These are phyloP conservation scores for Scophthalmus maximus DNA, from an alignment of 2,113 vertebrate genomes.

Conservation along the genomic window DNA sequence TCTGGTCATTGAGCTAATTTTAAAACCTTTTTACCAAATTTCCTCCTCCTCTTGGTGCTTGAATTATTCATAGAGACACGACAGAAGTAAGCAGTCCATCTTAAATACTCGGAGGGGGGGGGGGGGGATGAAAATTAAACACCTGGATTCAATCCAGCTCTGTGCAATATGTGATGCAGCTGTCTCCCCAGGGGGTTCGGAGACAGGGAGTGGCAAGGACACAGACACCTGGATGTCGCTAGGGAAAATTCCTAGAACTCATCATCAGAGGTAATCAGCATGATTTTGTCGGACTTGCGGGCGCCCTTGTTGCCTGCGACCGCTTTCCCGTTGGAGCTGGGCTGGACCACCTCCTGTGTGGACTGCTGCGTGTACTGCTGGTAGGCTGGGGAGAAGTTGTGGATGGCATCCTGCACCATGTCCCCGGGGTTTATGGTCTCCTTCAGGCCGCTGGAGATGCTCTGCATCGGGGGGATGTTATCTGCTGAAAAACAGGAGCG, in stretches of 20 bases:
- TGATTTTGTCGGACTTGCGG: conserved; percentile 90
- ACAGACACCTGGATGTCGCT: conserved; percentile 46
- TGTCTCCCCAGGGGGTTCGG: conserved; percentile 40
- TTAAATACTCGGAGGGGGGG: no score
- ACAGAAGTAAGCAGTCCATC: conserved; percentile 35
- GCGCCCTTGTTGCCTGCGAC: conserved; percentile 61
- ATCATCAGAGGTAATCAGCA: conserved; percentile 91
- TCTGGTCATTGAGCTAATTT: conserved; percentile 22
- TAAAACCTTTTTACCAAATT: conserved; percentile 6
- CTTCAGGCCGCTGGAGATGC: conserved; percentile 94
- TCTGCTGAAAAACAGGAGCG: conserved; percentile 73
- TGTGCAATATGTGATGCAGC: conserved; percentile 21
- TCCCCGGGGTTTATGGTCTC: conserved; percentile 94
- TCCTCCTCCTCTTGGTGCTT: conserved; percentile 17
- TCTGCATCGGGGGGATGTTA: conserved; percentile 90
- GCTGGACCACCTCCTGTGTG: conserved; percentile 87
- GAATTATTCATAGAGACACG: conserved; percentile 46
- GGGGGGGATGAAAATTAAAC: conserved; percentile 45
- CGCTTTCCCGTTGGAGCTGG: conserved; percentile 78
- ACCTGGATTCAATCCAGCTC: conserved; percentile 55
- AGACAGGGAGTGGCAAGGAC: conserved; percentile 26
- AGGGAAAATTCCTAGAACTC: conserved; percentile 85
- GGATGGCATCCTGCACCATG: conserved; percentile 94
- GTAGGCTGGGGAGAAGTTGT: conserved; percentile 91
- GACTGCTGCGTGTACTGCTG: conserved; percentile 94